Evolutionary conservation across 2,888 invertebrate species (phyloP).

Genomic region (Folsomia manolachei): DNA sequence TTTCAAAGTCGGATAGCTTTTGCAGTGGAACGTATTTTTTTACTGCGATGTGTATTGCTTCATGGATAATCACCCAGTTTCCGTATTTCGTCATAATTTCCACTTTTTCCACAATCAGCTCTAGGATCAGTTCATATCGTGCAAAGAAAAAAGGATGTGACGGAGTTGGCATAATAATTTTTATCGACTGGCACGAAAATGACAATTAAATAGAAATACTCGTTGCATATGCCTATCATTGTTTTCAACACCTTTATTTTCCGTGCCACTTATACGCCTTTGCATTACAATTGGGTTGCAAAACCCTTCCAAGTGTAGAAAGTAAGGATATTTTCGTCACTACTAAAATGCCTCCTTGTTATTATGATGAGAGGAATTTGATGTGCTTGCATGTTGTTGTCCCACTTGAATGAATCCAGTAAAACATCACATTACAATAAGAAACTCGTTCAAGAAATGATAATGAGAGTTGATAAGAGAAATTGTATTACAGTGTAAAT

Average conservation of each 20-base stretch:
- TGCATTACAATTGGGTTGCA: background rate
- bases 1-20: background rate
- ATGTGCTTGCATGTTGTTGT: too few species aligned
- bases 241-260: background rate
- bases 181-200: background rate
- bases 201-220: background rate
- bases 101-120: background rate
- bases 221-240: background rate
- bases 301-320: too few species aligned
- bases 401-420: background rate
- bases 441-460: background rate
- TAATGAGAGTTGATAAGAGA: background rate
- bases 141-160: background rate
- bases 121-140: background rate
- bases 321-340: too few species aligned
- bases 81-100: background rate
- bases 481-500: too few species aligned
- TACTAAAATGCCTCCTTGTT: too few species aligned
- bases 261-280: background rate
- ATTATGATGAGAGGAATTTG: background rate
- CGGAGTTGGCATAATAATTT: background rate
- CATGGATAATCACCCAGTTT: background rate
- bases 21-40: background rate
- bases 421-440: background rate
- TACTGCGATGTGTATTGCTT: background rate